Conservation (phyloP, 1,140 invertebrate genomes). For the Anthonomus grandis region DNA sequence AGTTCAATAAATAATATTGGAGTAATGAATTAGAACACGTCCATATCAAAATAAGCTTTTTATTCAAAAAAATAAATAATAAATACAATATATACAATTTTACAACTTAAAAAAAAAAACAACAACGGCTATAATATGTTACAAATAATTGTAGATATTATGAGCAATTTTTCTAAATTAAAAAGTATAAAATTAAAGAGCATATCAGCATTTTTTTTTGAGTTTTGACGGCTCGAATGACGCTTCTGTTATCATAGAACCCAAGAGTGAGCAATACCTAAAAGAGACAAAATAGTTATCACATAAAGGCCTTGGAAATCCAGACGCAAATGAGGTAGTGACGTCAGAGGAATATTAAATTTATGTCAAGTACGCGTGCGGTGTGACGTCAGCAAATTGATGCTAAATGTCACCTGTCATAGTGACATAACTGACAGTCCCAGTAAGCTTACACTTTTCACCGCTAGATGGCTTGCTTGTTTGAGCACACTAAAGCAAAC, state of each 20-base stretch:
- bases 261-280: conserved; percentile 41
- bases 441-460: neutral
- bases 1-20: no score
- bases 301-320: neutral
- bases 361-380: neutral
- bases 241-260: conserved; percentile 29
- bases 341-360: neutral
- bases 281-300: conserved; percentile 26
- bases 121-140: conserved; percentile 27
- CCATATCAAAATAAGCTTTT: conserved; percentile 41
- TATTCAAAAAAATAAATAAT: conserved; percentile 32
- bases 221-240: neutral
- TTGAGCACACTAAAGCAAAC: conserved; percentile 1
- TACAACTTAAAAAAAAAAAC: conserved; percentile 25
- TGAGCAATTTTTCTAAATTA: conserved; percentile 31
- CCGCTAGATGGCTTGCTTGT: neutral
- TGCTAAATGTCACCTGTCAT: neutral
- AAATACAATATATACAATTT: conserved; percentile 35
- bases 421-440: neutral
- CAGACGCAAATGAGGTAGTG: neutral
- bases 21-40: no score
- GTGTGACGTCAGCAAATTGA: neutral
- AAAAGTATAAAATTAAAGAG: conserved; percentile 2
- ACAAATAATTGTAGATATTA: conserved; percentile 28
- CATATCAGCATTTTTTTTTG: conserved; percentile 9